Base-by-base conservation (phyloP, 2,797 vertebrate genomes). In the Chloroceryle inda region DNA sequence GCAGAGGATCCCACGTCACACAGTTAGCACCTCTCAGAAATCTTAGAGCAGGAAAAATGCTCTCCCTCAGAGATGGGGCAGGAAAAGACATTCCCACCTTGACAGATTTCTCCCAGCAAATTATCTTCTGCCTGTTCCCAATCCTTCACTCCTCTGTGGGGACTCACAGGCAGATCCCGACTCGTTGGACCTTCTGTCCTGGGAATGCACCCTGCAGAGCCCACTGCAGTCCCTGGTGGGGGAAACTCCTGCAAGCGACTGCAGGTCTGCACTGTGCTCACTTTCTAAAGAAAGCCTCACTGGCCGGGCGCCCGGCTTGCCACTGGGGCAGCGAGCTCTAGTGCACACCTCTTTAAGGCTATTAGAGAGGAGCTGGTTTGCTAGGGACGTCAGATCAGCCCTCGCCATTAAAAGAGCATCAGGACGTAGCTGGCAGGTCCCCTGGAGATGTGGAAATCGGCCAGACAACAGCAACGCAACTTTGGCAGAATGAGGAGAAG, bases 211-310 rank as follows among this genome's bases (percentile, higher is more conserved):
- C 29, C 44, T 18, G 53, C 24, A 2, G 73, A 86, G 33, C 47
- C 82, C 63, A 10, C 9, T 78, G 85, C 82, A 86, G 82, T 22
- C 50, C 56, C 44, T 2, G 10, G 7, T 1, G 1, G 17, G 35
- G 21, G 26, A 37, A 92, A 26, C 79, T 72, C 76, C 82, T 38
- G 66, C 0, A 0, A 76, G 37, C 0, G 0, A 16, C 66, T 42
- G 55, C 50, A 56, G 67, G 62, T 71, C 93, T 67, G 86, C 19
- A 5, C 62, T 23, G 33, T 1, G 1, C 79, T 76, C 33, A 2
- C 38, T 85, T 61, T 45, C 79, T 38, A 74, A 92, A 67, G 79
- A 63, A 68, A 93, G 80, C 56, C 33, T 55, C 14, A 0, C 67
- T 92, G 92, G 85, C 85, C 1, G 0, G 5, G 4, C 24, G 88